phyloP scores from a whole-genome alignment of 2,113 vertebrate species.

The Climacteris rufus region DNA sequence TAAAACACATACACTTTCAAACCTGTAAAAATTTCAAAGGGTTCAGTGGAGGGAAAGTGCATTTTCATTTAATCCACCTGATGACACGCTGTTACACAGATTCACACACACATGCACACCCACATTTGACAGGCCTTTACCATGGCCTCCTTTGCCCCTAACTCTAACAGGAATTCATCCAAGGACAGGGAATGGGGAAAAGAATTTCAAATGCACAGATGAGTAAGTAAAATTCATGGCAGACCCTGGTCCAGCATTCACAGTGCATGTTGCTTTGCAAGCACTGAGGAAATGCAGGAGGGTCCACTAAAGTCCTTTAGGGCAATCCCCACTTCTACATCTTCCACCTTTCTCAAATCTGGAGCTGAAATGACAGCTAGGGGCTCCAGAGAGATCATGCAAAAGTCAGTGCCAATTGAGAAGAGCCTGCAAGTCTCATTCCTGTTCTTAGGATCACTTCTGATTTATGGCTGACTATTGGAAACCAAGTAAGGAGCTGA shows the following conservation, averaged over 20 bases:
- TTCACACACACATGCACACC: background rate
- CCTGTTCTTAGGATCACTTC: background rate
- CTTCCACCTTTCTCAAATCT: background rate
- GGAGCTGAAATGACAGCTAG: background rate
- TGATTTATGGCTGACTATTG: background rate
- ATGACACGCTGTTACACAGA: background rate
- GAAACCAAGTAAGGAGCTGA: background rate
- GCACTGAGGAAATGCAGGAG: background rate
- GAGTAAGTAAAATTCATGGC: background rate
- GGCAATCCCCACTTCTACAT: background rate
- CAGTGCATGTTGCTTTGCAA: background rate
- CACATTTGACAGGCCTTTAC: background rate
- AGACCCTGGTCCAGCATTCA: background rate
- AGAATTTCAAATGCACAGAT: background rate
- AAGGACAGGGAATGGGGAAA: background rate
- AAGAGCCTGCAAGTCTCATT: background rate
- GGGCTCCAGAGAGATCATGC: background rate
- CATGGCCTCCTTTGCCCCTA: background rate
- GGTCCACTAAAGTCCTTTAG: background rate
- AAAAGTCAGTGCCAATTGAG: background rate
- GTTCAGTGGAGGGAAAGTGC: background rate
- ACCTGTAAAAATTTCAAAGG: background rate
- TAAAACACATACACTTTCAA: background rate
- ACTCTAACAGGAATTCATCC: background rate
- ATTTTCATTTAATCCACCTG: background rate